phyloP scores from a whole-genome alignment of 2,797 vertebrate species.

The Periparus ater region DNA sequence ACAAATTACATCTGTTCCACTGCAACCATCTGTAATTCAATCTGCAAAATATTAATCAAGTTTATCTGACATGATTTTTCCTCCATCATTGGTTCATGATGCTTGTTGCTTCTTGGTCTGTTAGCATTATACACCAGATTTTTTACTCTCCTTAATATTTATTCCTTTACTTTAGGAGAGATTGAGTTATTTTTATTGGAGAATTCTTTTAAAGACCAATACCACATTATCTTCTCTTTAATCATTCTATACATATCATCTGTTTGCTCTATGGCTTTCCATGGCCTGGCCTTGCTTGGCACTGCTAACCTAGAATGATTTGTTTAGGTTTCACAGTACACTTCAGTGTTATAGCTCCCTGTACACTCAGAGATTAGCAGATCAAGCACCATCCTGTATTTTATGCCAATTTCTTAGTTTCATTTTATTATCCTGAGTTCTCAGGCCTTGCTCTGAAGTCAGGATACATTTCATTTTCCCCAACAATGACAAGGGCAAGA shows the following conservation, averaged over 20 bases:
- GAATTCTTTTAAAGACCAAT: not conserved
- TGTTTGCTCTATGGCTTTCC: not conserved
- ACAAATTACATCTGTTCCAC: slow-evolving; percentile 41
- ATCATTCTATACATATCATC: not conserved
- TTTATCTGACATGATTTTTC: slow-evolving; percentile 40
- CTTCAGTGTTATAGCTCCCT: not conserved
- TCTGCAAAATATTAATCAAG: slow-evolving; percentile 46
- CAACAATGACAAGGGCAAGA: not conserved
- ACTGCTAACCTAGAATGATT: not conserved
- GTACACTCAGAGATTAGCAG: not conserved
- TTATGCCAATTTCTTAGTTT: not conserved
- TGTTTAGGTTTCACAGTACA: not conserved
- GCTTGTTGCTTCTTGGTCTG: slow-evolving; percentile 8
- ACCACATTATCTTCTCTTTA: not conserved
- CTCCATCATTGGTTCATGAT: not conserved
- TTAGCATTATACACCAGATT: not conserved
- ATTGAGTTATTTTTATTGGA: not conserved
- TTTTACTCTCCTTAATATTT: not conserved
- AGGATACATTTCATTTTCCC: not conserved
- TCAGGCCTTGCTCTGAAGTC: not conserved
- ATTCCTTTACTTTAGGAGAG: not conserved
- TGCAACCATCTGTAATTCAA: slow-evolving; percentile 46
- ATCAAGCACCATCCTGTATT: not conserved
- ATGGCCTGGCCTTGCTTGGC: not conserved
- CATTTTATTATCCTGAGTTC: not conserved